Evolutionary conservation across 2,113 vertebrate species (phyloP).

Genomic region (Pterophyllum scalare): DNA sequence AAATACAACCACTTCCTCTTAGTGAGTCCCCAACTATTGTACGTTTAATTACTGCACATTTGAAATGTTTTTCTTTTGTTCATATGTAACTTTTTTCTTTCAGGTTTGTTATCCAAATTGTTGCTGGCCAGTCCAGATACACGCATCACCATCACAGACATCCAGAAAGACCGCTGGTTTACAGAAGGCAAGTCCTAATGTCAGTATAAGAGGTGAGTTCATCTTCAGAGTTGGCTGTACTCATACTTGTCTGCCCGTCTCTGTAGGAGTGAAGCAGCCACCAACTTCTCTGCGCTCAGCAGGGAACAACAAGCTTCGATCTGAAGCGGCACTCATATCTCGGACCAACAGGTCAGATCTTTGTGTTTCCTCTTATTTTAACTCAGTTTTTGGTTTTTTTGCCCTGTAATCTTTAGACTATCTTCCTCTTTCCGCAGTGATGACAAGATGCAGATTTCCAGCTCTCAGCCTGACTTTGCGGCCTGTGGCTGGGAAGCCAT

Average conservation of each 20-base stretch:
- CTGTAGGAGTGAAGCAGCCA: slow-evolving; percentile 55
- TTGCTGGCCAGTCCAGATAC: slow-evolving; percentile 84
- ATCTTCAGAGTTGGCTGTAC: neutral
- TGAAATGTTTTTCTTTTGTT: neutral
- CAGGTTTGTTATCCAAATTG: slow-evolving; percentile 92
- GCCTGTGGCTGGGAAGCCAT: slow-evolving; percentile 80
- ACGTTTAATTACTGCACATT: neutral
- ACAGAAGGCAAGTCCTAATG: slow-evolving; percentile 61
- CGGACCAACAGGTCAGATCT: slow-evolving; percentile 53
- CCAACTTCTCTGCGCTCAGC: slow-evolving; percentile 21
- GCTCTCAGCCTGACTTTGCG: slow-evolving; percentile 91
- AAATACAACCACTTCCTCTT: slow-evolving; percentile 87
- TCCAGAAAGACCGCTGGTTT: slow-evolving; percentile 94
- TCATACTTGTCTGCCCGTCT: slow-evolving; percentile 1
- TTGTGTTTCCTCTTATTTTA: neutral
- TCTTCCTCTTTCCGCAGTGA: slow-evolving; percentile 78
- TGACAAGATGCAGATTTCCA: slow-evolving; percentile 87
- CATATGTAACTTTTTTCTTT: neutral
- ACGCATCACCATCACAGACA: slow-evolving; percentile 86
- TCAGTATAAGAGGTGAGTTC: neutral
- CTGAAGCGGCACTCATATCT: slow-evolving; percentile 39
- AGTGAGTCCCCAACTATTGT: slow-evolving; percentile 50
- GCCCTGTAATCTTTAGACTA: neutral
- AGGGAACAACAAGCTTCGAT: slow-evolving; percentile 53
- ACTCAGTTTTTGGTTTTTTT: neutral